phyloP scores from a whole-genome alignment of 2,888 invertebrate genomes.

The Sussaba pulchella region DNA sequence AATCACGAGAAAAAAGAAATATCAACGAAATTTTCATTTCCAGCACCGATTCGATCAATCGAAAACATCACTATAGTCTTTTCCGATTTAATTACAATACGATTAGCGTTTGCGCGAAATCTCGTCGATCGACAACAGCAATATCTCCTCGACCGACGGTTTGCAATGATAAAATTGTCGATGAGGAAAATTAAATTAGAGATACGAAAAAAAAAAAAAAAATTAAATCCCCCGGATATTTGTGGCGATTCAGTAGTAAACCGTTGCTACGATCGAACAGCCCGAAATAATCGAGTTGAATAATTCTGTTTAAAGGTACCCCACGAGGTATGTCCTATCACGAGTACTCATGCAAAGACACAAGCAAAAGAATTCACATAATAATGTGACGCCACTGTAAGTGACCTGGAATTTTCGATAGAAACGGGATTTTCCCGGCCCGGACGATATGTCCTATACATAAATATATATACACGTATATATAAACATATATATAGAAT shows the following conservation, averaged over 20 bases:
- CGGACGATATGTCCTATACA: conserved; percentile 34
- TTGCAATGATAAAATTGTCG: too few relatives aligned
- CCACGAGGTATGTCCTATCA: conserved; percentile 84
- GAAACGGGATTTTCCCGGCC: conserved; percentile 36
- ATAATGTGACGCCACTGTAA: conserved; percentile 76
- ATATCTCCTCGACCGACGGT: too few relatives aligned
- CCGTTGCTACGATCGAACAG: background rate
- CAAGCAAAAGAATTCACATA: conserved; percentile 57
- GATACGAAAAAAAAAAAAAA: too few relatives aligned
- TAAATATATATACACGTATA: conserved; percentile 12
- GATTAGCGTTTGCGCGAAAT: too few relatives aligned
- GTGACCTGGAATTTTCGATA: conserved; percentile 73
- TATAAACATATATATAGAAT: conserved; percentile 1
- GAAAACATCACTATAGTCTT: too few relatives aligned
- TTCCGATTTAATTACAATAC: too few relatives aligned
- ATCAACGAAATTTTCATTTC: background rate
- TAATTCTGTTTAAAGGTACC: conserved; percentile 83
- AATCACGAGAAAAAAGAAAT: background rate
- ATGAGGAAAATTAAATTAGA: too few relatives aligned
- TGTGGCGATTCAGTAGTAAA: conserved; percentile 35
- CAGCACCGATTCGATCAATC: too few relatives aligned
- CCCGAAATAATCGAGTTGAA: conserved; percentile 73
- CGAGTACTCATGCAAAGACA: conserved; percentile 75
- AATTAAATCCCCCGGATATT: too few relatives aligned
- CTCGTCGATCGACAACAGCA: too few relatives aligned